A percentile compares a stretch with the other conserved stretches of the same genome.
Evolutionary conservation across 2,888 invertebrate genomes (phyloP).

Genomic region (Acleris sparsana): DNA sequence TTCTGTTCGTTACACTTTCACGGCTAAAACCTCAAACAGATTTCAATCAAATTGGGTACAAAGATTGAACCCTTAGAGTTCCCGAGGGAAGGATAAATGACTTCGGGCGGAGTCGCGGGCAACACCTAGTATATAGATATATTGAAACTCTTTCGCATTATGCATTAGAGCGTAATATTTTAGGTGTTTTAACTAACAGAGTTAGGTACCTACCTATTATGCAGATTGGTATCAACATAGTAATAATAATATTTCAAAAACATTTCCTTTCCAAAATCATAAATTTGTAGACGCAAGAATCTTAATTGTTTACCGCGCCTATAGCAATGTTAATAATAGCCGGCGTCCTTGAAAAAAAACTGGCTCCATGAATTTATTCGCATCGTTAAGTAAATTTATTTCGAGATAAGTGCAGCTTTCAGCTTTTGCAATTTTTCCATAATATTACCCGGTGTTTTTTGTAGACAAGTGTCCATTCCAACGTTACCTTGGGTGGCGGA

Average conservation of each 20-base stretch:
- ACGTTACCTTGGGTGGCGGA: conserved; percentile 74
- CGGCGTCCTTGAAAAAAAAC: conserved; percentile 20
- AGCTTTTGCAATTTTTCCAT: conserved; percentile 21
- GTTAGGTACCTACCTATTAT: no score
- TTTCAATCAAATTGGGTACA: no score
- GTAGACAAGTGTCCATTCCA: conserved; percentile 44
- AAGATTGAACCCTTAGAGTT: no score
- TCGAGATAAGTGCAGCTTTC: conserved; percentile 12
- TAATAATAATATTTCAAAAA: not conserved
- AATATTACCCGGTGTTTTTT: conserved; percentile 34
- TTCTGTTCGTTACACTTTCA: no score
- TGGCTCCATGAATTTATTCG: conserved; percentile 1
- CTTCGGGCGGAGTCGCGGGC: no score
- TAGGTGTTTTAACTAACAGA: no score
- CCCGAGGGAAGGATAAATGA: no score
- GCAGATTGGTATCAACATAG: not conserved
- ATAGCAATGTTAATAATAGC: no score
- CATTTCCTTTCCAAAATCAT: conserved; percentile 5
- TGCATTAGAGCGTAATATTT: no score
- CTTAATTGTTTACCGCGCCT: conserved; percentile 10
- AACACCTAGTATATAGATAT: no score
- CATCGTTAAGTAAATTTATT: conserved; percentile 1
- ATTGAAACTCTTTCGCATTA: no score
- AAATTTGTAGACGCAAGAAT: conserved; percentile 13
- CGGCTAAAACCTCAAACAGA: no score